Base-by-base conservation (phyloP, 2,888 invertebrate genomes). In the Mesorhabditis sp. region DNA sequence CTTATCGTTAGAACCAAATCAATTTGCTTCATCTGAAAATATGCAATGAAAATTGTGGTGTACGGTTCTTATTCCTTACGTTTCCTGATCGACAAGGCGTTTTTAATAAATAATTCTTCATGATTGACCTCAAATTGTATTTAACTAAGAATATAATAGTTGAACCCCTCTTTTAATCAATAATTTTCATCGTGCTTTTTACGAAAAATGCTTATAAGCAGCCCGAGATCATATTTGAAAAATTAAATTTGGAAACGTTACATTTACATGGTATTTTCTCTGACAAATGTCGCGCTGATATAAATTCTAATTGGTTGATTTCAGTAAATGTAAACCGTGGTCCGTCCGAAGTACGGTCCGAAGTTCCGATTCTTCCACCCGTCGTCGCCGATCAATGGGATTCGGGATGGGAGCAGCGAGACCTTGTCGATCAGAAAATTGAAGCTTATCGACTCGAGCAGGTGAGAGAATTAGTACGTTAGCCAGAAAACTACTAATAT, bases 351-450 rank as follows among this genome's bases (percentile, higher is more conserved):
- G 58, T 28, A 28, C 28, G 28, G 28, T 28, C 28, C 28, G 28
- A 28, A 28, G 28, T 28, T 28, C 28, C 28, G 28, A 28, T 28
- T 28, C 28, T 67, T n/a, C 7, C 67, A 58, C 43, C 43, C 13
- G 43, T 42, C 28, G 28, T 28, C 4, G 65, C 50, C 43, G 45
- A 64, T 28, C 66, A 50, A 65, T 44, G 67, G 13, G 63, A 62
- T n/a, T 44, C 44, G 50, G 62, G 65, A 15, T 80, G 80, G 80
- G 76, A 75, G 45, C 73, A 78, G 50, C 74, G 76, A 65, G 75
- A 72, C 61, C 74, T 74, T 41, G 74, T 80, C 4, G 78, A 82
- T 65, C 77, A 79, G 43, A 83, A 83, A 66, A 83, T 83, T 70
- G 83, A 80, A 63, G 80, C 83, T 67, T 83, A 82, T 76, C 72